phyloP scores from a whole-genome alignment of 2,113 vertebrate species.

The Romanogobio albipinnatus region DNA sequence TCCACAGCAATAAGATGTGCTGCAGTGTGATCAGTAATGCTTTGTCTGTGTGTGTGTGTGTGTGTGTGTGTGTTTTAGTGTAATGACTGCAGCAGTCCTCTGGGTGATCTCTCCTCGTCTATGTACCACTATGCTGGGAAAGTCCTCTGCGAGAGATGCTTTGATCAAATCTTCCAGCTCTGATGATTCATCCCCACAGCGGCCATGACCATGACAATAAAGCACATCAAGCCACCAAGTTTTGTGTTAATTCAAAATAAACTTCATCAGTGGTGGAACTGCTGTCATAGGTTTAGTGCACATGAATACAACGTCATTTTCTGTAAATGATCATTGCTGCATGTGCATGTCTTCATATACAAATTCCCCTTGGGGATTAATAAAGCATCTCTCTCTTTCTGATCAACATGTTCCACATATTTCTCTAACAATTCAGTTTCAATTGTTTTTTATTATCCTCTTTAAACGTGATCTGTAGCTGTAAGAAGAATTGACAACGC shows the following conservation, averaged over 20 bases:
- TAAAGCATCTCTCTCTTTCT: neutral
- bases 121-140: slow-evolving; percentile 61
- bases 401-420: neutral
- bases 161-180: slow-evolving; percentile 19
- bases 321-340: neutral
- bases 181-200: slow-evolving; percentile 40
- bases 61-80: slow-evolving; percentile 64
- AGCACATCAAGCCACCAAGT: neutral
- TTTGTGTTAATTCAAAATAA: neutral
- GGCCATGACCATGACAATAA: slow-evolving; percentile 25
- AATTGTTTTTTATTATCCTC: neutral
- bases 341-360: neutral
- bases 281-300: neutral
- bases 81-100: slow-evolving; percentile 55
- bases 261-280: neutral
- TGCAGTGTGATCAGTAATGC: slow-evolving; percentile 17
- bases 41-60: slow-evolving; percentile 47
- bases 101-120: slow-evolving; percentile 64
- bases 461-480: neutral
- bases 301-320: neutral
- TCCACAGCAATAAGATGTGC: neutral
- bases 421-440: neutral
- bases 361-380: neutral
- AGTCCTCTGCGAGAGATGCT: slow-evolving; percentile 68
- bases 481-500: neutral